Evolutionary conservation across 2,113 vertebrate genomes (phyloP).

Genomic region (Dromiciops gliroides): DNA sequence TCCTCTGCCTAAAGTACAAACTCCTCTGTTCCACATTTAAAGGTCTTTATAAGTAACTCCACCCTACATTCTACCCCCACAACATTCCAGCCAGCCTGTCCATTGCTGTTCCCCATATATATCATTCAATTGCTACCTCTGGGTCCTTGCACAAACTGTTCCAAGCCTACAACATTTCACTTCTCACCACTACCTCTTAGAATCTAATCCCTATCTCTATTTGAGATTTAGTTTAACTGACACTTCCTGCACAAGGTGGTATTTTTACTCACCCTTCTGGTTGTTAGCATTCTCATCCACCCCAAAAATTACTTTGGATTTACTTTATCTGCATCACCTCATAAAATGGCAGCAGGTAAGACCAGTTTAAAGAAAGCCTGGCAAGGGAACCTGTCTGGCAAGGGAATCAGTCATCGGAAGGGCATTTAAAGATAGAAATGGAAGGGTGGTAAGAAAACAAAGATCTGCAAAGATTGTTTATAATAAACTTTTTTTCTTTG

Average conservation of each 20-base stretch:
- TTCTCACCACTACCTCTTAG: not conserved
- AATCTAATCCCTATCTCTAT: not conserved
- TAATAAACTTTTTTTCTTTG: not conserved
- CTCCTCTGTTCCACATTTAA: not conserved
- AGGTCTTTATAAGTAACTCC: not conserved
- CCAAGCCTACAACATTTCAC: not conserved
- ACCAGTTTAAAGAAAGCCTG: not conserved
- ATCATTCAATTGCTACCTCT: not conserved
- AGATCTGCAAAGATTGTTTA: not conserved
- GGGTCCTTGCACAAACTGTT: not conserved
- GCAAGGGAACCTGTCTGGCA: not conserved
- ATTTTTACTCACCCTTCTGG: not conserved
- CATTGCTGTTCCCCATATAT: not conserved
- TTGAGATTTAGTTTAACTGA: not conserved
- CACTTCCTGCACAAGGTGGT: not conserved
- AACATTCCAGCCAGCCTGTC: not conserved
- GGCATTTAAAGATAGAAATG: not conserved
- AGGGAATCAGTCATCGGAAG: not conserved
- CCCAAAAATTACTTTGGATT: not conserved
- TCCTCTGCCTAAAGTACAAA: not conserved
- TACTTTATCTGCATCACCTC: not conserved
- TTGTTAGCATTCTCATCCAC: not conserved
- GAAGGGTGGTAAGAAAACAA: not conserved
- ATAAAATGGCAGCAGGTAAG: not conserved
- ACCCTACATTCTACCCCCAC: not conserved